Evolutionary conservation across 1,140 invertebrate genomes (phyloP).

Genomic region (Trinorchestia longiramus): DNA sequence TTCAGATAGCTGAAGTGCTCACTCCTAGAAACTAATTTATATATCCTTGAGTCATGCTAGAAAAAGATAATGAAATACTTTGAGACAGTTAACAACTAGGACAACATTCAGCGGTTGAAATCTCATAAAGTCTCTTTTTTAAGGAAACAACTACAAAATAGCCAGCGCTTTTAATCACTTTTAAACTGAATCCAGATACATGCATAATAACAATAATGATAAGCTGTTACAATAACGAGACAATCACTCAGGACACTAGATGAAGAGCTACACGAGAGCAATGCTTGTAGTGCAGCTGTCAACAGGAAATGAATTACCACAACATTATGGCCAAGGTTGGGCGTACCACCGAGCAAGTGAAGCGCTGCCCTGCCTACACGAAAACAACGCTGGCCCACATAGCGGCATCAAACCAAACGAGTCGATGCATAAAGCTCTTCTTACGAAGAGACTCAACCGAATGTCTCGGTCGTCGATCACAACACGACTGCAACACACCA

Average conservation of each 20-base stretch:
- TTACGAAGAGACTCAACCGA: background rate
- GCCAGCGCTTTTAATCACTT: background rate
- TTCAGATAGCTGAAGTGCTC: no score
- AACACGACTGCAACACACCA: background rate
- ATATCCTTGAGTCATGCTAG: background rate
- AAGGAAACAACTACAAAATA: background rate
- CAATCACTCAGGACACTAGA: background rate
- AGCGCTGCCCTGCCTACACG: background rate
- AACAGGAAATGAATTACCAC: slow-evolving; percentile 51
- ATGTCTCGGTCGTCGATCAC: slow-evolving; percentile 5
- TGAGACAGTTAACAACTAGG: background rate
- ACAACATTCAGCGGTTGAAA: background rate
- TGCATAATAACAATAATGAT: background rate
- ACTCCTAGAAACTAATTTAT: no score
- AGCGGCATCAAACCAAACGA: background rate
- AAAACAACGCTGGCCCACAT: background rate
- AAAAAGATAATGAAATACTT: no score
- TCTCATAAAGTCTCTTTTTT: background rate
- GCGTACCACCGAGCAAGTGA: background rate
- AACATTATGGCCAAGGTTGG: slow-evolving; percentile 5
- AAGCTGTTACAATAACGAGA: background rate
- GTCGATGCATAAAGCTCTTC: background rate
- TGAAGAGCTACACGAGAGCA: background rate
- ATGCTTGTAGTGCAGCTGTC: slow-evolving; percentile 10
- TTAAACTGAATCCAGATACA: background rate